Evolutionary conservation across 2,888 invertebrate species (phyloP), one percentile per base, ranked within the genome.

Genomic region (Drosophila sordidapex): DNA sequence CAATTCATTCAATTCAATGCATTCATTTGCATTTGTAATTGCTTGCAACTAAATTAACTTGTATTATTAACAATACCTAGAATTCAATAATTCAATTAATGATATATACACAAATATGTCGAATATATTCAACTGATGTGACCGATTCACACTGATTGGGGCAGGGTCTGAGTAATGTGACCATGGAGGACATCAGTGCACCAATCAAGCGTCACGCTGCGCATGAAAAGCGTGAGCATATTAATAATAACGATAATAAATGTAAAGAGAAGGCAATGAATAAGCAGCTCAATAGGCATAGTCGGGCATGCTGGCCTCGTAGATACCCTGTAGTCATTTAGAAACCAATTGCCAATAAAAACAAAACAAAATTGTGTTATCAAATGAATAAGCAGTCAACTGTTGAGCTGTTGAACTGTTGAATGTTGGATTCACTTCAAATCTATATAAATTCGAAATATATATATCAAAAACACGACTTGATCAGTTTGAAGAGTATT

Each of bases 111-210:
- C 15, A 46, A 25, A 25, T 15, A 25, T 10, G 15, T 25, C 21
- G 25, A 46, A 46, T 46, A 25, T 25, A 15, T 15, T 15, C 15
- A 46, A 15, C 4, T 8, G 4, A 25, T 46, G 46, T 25, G 46
- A 4, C 46, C 25, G 46, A 46, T 46, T 46, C 46, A 25, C 46
- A 46, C 13, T 33, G 33, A 21, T 31, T 31, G 18, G 15, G 1
- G 5, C 31, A 5, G 36, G 11, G 1, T 38, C 21, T 66, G 54
- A 68, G 33, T 35, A 56, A 66, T 66, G 13, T 31, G 67, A 43
- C 67, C 67, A 43, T 68, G 67, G 40, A 67, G 40, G 54, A 68
- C n/a, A 25, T 48, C 38, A 35, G 21, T 48, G 25, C 29, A 11
- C 43, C 13, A 4, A 10, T 38, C n/a, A 43, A 8, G 10, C 11